A percentile compares a stretch with the other conserved stretches of the same genome.
Evolutionary conservation across 2,797 vertebrate species (phyloP).

Genomic region (Kryptopterus vitreolus): DNA sequence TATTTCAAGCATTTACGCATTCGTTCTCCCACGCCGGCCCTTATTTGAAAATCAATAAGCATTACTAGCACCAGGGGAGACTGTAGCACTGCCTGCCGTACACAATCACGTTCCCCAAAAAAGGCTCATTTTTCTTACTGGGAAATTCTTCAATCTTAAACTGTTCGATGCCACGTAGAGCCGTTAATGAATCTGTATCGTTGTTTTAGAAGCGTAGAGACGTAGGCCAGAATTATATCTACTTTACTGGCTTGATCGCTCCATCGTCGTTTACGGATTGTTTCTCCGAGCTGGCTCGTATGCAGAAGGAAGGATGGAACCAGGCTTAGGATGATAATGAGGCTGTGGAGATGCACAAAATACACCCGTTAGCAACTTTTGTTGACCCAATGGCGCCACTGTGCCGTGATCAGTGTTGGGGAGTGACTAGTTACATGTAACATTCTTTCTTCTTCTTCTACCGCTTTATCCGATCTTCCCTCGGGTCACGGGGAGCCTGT

Average conservation of each 20-base stretch:
- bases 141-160: slow-evolving; percentile 11
- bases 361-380: background rate
- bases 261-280: background rate
- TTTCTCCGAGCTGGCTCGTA: background rate
- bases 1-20: background rate
- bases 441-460: too few species aligned
- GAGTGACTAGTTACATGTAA: too few species aligned
- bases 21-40: background rate
- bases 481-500: too few species aligned
- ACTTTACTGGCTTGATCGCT: background rate
- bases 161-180: background rate
- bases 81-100: background rate
- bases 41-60: background rate
- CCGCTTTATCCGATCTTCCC: too few species aligned
- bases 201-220: background rate
- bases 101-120: slow-evolving; percentile 13
- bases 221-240: slow-evolving; percentile 16
- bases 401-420: too few species aligned
- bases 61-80: slow-evolving; percentile 5
- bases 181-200: slow-evolving; percentile 6
- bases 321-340: background rate
- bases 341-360: background rate
- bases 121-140: background rate
- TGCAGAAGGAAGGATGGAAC: slow-evolving; percentile 3
- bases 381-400: slow-evolving; percentile 10